phyloP scores from a whole-genome alignment of 2,797 vertebrate genomes.

The Geotrypetes seraphini region DNA sequence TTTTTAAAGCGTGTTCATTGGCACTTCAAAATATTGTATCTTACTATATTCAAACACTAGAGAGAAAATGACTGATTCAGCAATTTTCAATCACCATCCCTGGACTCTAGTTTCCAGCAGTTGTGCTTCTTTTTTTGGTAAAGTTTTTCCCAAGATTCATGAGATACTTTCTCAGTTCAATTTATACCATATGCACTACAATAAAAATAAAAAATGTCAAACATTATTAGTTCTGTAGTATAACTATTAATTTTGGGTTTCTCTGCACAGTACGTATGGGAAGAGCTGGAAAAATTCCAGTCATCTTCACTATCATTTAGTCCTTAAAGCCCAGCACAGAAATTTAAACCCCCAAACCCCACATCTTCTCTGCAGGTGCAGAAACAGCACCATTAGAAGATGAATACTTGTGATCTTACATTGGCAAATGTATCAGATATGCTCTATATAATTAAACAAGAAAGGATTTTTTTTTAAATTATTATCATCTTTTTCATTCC shows the following conservation, averaged over 20 bases:
- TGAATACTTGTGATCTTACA: slow-evolving; percentile 46
- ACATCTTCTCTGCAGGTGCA: slow-evolving; percentile 53
- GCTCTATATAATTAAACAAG: slow-evolving; percentile 58
- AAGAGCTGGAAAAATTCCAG: slow-evolving; percentile 53
- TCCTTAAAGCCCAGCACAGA: slow-evolving; percentile 58
- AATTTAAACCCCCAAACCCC: slow-evolving; percentile 47
- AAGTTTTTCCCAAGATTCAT: slow-evolving; percentile 31
- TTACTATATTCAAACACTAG: too few relatives aligned
- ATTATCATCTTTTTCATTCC: slow-evolving; percentile 39
- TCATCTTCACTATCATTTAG: slow-evolving; percentile 58
- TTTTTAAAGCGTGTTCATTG: too few relatives aligned
- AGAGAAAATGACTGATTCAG: background rate
- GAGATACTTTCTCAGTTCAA: slow-evolving; percentile 34
- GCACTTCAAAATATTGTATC: too few relatives aligned
- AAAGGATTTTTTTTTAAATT: slow-evolving; percentile 28
- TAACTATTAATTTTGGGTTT: slow-evolving; percentile 54
- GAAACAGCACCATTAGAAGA: slow-evolving; percentile 39
- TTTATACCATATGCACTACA: slow-evolving; percentile 29
- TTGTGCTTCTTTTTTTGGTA: background rate
- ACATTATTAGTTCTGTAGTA: slow-evolving; percentile 55
- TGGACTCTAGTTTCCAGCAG: background rate
- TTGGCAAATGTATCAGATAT: slow-evolving; percentile 41
- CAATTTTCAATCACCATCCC: background rate
- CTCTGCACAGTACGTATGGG: slow-evolving; percentile 41
- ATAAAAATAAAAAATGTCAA: slow-evolving; percentile 54